These are phyloP conservation scores for Apotomis turbidana DNA, from an alignment of 2,888 invertebrate genomes.

Conservation along the genomic window DNA sequence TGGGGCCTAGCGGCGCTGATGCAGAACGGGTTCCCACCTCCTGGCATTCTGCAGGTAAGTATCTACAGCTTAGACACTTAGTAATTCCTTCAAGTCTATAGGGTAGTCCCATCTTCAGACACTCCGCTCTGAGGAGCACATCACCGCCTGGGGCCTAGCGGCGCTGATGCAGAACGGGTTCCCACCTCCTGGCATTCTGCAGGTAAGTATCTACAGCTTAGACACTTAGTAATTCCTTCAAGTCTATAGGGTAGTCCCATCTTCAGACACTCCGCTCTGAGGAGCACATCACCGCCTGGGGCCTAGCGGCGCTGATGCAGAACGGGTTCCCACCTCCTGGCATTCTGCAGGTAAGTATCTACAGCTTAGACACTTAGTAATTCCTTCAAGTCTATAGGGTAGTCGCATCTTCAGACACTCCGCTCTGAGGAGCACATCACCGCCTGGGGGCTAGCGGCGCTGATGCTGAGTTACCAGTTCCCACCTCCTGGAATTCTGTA, in stretches of 20 bases:
- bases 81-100: too few species aligned
- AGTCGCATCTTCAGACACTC: slow-evolving; percentile 68
- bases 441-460: slow-evolving; percentile 89
- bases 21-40: slow-evolving; percentile 89
- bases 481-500: slow-evolving; percentile 86
- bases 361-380: too few species aligned
- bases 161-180: slow-evolving; percentile 90
- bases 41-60: slow-evolving; percentile 81
- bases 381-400: too few species aligned
- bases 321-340: slow-evolving; percentile 88
- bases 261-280: slow-evolving; percentile 85
- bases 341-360: slow-evolving; percentile 72
- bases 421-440: slow-evolving; percentile 89
- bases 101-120: slow-evolving; percentile 57
- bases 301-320: slow-evolving; percentile 90
- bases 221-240: too few species aligned
- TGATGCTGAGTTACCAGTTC: slow-evolving; percentile 90
- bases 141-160: slow-evolving; percentile 89
- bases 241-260: slow-evolving; percentile 47
- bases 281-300: slow-evolving; percentile 89
- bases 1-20: slow-evolving; percentile 90
- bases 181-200: slow-evolving; percentile 86
- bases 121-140: slow-evolving; percentile 88
- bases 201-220: slow-evolving; percentile 48
- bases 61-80: too few species aligned